Base-by-base conservation (phyloP, 1,140 invertebrate species). In the Zaprionus ornatus region DNA sequence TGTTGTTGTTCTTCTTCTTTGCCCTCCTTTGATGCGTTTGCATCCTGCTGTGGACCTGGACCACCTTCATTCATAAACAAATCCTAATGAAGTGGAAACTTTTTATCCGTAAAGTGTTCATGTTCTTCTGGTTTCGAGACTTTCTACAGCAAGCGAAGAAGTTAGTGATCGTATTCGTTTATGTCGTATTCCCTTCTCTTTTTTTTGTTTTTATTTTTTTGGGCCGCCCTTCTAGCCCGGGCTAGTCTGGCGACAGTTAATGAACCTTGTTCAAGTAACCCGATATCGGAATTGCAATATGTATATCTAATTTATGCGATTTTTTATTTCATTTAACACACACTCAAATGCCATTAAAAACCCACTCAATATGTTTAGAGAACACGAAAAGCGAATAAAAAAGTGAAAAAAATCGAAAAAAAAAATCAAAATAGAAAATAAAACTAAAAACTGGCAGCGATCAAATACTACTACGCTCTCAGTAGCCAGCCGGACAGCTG, bases 241-340 rank as follows among this genome's bases (percentile, higher is more conserved):
- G 17, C 40, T 56, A 19, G 62, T 37, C 55, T 37, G 65, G 35
- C 59, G 60, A 61, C 68, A 76, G 74, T 87, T 87, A 87, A 87
- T 80, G 85, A 88, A 90, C 84, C 82, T 75, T 71, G 84, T 80
- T 83, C 71, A 84, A 88, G 84, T 88, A 90, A 88, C 78, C 80
- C 80, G 84, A 88, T 88, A 88, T 79, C 71, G 80, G 29, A 80
- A 90, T 79, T 88, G 84, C 84, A 88, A 88, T 90, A 84, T 72
- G 61, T 76, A 61, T 84, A 84, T 87, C 77, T 88, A 88, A 88
- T 88, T 88, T 88, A 88, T 88, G 85, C 84, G 74, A 79, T 82
- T 82, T 86, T 87, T 86, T 77, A 88, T 87, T 68, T 71, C 68
- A 79, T 84, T 84, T 78, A 90, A 87, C 80, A 86, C 80, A 83